Evolutionary conservation across 2,888 invertebrate species (phyloP), one percentile per base, ranked within the genome.

Genomic region (Dendrolimus pini): DNA sequence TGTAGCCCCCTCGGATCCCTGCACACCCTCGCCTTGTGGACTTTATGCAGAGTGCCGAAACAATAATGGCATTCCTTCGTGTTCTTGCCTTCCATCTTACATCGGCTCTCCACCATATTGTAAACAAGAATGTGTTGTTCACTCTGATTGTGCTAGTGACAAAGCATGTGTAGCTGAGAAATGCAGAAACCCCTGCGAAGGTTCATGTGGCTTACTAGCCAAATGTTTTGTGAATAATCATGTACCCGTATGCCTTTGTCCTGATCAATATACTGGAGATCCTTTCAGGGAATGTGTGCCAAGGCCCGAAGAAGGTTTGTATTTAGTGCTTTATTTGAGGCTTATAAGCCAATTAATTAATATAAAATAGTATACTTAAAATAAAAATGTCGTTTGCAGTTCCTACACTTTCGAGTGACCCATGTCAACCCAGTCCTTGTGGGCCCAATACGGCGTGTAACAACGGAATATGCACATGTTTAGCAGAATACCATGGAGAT

Each of bases 1-100:
- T 61, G 61, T 75, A 58, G 72, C 75, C n/a, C 88, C 91, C 56
- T 72, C 82, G 14, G 81, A 94, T 70, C 95, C 96, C 1, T 96
- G 96, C 73, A 81, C 92, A 62, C 95, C 96, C 56, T 94, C 95
- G 7, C 93, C 94, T 12, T 96, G 96, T 78, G 96, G 95, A 18
- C 74, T 89, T 3, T 94, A 95, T 76, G 93, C 96, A 7, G 93
- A 95, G 74, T 96, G 96, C 74, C 92, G 93, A 56, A 94, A 94
- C 77, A 89, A 93, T 54, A 94, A 95, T 70, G 92, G 91, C 47
- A 91, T 94, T 76, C 92, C 94, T 1, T 93, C 94, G 13, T 96
- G 95, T 77, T 93, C 95, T 10, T 96, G 96, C 77, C 83, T 94
- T 59, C 89, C 93, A 7, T 87, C 91, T 55, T 94, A 94, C 67